phyloP scores from a whole-genome alignment of 2,888 invertebrate species.

The Germaria angustata region DNA sequence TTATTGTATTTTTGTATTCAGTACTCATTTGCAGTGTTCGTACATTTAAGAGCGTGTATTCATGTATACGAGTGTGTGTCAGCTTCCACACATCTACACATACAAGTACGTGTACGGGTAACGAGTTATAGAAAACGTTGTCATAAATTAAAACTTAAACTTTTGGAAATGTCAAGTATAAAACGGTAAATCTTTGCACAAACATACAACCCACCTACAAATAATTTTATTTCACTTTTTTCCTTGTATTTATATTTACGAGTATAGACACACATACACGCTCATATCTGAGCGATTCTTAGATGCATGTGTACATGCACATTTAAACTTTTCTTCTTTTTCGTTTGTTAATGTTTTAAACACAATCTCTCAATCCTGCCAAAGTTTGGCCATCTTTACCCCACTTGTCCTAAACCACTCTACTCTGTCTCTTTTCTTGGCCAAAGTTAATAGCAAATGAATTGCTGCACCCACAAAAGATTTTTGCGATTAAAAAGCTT shows the following conservation, averaged over 20 bases:
- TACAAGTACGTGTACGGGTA: slow-evolving; percentile 1
- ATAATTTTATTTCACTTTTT: slow-evolving; percentile 32
- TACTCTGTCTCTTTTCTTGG: slow-evolving; percentile 59
- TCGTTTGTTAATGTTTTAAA: slow-evolving; percentile 53
- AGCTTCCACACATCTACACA: background rate
- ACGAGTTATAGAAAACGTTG: slow-evolving; percentile 78
- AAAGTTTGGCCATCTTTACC: slow-evolving; percentile 14
- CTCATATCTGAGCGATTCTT: slow-evolving; percentile 54
- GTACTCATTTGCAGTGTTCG: slow-evolving; percentile 23
- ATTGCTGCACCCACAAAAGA: slow-evolving; percentile 61
- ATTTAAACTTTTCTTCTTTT: slow-evolving; percentile 39
- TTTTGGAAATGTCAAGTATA: slow-evolving; percentile 80
- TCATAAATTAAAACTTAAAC: slow-evolving; percentile 81
- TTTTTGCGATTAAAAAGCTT: slow-evolving; percentile 40
- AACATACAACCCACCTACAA: slow-evolving; percentile 63
- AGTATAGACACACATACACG: background rate
- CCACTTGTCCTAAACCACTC: background rate
- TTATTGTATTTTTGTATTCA: slow-evolving; percentile 38
- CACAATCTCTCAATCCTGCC: slow-evolving; percentile 49
- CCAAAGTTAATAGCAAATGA: slow-evolving; percentile 61
- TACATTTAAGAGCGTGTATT: background rate
- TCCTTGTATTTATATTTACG: background rate
- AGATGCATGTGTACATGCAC: slow-evolving; percentile 73
- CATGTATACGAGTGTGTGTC: background rate
- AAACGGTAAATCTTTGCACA: slow-evolving; percentile 80